Evolutionary conservation across 2,888 invertebrate genomes (phyloP).

Genomic region (Aspidiotus destructor): DNA sequence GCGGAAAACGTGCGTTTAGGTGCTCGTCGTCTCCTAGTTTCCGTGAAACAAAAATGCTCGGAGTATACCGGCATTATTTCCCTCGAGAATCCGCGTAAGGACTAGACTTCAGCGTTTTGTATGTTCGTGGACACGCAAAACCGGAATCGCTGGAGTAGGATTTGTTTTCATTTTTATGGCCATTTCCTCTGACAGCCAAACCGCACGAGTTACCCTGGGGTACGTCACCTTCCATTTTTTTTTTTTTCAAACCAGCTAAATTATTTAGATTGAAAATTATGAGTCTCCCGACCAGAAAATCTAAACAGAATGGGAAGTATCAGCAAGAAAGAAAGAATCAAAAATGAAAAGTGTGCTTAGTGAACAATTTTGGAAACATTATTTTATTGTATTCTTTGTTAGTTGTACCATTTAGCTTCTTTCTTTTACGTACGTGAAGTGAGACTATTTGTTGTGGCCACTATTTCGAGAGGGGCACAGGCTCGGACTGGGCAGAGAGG

Average conservation of each 20-base stretch:
- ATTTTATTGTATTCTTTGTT: too few species aligned
- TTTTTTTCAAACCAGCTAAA: constrained; percentile 10
- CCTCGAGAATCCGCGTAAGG: constrained; percentile 15
- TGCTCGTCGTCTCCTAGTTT: too few species aligned
- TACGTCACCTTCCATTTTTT: constrained; percentile 20
- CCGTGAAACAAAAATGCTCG: too few species aligned
- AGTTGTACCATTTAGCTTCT: neutral
- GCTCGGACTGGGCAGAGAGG: too few species aligned
- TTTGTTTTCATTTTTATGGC: constrained; percentile 33
- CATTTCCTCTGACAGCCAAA: constrained; percentile 26
- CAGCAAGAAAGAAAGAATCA: neutral
- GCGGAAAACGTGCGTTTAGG: constrained; percentile 18
- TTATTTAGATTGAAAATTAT: constrained; percentile 29
- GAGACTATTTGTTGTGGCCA: neutral
- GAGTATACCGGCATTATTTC: constrained; percentile 9
- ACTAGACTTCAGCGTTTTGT: constrained; percentile 17
- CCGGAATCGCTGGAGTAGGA: constrained; percentile 27
- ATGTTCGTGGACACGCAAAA: too few species aligned
- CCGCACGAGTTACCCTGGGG: constrained; percentile 23
- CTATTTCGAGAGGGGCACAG: too few species aligned
- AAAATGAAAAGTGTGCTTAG: neutral
- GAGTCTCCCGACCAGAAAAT: constrained; percentile 1
- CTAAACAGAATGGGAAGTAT: neutral
- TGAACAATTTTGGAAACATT: neutral
- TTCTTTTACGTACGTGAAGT: neutral